Conservation (phyloP, 92 coral and sea anemone genomes). For the Montipora capitata region DNA sequence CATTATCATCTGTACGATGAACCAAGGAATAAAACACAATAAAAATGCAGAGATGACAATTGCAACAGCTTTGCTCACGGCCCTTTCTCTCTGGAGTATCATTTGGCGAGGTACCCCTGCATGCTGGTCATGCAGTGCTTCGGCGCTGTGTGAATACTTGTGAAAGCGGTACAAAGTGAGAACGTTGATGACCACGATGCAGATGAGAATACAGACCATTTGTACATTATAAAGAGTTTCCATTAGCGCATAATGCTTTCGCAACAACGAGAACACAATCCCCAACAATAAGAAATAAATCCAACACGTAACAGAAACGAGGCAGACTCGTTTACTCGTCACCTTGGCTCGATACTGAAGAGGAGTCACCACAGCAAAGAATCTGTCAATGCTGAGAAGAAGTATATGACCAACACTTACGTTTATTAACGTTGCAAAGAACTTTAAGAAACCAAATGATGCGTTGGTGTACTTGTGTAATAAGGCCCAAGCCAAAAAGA, state of each 20-base stretch:
- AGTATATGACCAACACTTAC: conserved; percentile 39
- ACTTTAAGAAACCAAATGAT: conserved; percentile 19
- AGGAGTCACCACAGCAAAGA: conserved; percentile 20
- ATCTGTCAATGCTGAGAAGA: conserved; percentile 30
- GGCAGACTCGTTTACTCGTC: conserved; percentile 7
- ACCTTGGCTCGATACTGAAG: conserved; percentile 8
- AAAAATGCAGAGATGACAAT: conserved; percentile 29
- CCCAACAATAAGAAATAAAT: conserved; percentile 28
- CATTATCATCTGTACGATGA: conserved; percentile 20
- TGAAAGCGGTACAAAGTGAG: conserved; percentile 14
- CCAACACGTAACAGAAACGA: conserved; percentile 27
- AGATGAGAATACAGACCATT: conserved; percentile 4
- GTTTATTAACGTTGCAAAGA: conserved; percentile 19
- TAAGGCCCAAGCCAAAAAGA: conserved; percentile 12
- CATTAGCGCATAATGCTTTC: conserved; percentile 29
- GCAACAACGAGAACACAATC: not conserved
- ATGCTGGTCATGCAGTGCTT: too few species aligned
- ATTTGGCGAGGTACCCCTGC: not conserved
- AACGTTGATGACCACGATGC: conserved; percentile 19
- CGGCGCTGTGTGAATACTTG: conserved; percentile 1
- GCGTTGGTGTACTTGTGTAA: not conserved
- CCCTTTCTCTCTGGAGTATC: conserved; percentile 15
- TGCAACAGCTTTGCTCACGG: conserved; percentile 16
- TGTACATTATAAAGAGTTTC: conserved; percentile 30
- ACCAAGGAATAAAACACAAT: conserved; percentile 48